Base-by-base conservation (phyloP, 35 echinoderm and acorn worm genomes). In the Ophioderma brevispina region DNA sequence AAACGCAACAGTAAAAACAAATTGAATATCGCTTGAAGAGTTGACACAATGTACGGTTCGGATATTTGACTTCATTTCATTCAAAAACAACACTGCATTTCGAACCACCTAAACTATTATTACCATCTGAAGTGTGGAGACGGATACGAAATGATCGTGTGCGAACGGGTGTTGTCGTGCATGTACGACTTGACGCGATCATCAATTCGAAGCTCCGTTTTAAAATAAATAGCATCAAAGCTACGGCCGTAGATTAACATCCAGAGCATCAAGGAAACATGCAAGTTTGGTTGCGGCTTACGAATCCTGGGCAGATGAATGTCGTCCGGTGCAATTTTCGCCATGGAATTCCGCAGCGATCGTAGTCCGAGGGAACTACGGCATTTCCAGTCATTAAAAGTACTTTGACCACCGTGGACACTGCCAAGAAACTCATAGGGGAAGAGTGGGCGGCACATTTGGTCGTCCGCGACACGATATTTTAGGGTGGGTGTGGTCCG, bases 11-110 rank as follows among this genome's bases (percentile, higher is more conserved):
- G n/a, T 70, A 30, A 2, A 70, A 13, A 70, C 59, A 70, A 70
- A 70, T 70, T 18, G 28, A 25, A 70, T 25, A 30, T 25, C 28
- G 59, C n/a, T 6, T 30, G 28, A 13, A 25, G 4, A 30, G 59
- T 70, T 70, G 2, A 18, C 28, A 25, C 15, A 70, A 70, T 70
- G 59, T 70, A 70, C 59, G 59, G 59, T 70, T 70, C 59, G 59
- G 59, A 15, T 70, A 70, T 70, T 70, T 70, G 59, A 25, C 59
- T 70, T 70, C 59, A 70, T 70, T 70, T 70, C 59, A 70, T 70
- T 70, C n/a, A n/a, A n/a, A n/a, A 3, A 70, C 2, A 70, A 30
- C 59, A 70, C 15, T 18, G 28, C 41, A 46, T 8, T 46, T 46
- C 17, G 4, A 46, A 17, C 41, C 4, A 4, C 41, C 41, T 8